A percentile compares a stretch with the other conserved stretches of the same genome.
Conservation (phyloP, 2,888 invertebrate genomes). For the Volucella inanis region DNA sequence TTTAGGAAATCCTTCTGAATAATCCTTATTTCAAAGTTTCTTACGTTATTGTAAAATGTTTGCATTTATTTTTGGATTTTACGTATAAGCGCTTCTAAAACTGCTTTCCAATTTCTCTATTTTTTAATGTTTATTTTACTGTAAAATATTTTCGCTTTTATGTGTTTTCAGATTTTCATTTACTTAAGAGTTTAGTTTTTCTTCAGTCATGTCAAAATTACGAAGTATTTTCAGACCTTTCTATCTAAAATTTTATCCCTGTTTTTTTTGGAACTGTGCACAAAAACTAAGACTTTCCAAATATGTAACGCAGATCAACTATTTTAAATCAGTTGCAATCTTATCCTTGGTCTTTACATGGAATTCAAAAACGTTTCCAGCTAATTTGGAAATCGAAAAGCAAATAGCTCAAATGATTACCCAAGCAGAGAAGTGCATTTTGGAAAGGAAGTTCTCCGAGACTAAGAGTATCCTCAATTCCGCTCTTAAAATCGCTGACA, state of each 20-base stretch:
- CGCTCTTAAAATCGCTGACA: constrained; percentile 82
- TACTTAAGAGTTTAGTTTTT: background rate
- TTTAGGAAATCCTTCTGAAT: too few relatives aligned
- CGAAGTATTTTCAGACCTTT: constrained; percentile 27
- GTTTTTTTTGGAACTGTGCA: background rate
- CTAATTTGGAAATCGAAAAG: constrained; percentile 66
- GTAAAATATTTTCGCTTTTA: too few relatives aligned
- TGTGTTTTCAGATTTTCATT: too few relatives aligned
- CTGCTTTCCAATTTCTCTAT: too few relatives aligned
- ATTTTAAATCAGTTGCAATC: constrained; percentile 3
- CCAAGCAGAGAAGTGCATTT: constrained; percentile 63
- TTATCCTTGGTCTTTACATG: constrained; percentile 4
- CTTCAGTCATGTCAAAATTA: constrained; percentile 60
- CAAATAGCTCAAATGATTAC: constrained; percentile 65
- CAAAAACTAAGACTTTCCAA: background rate
- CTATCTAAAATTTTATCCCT: background rate
- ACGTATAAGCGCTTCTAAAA: too few relatives aligned
- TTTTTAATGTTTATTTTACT: too few relatives aligned
- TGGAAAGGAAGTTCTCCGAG: constrained; percentile 78
- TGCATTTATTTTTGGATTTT: too few relatives aligned
- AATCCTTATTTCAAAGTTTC: too few relatives aligned
- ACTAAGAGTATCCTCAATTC: constrained; percentile 82
- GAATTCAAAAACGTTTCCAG: constrained; percentile 41
- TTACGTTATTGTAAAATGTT: too few relatives aligned
- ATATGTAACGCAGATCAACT: background rate